Conservation (phyloP, 2,888 invertebrate species). For the Leucophenga maculata region DNA sequence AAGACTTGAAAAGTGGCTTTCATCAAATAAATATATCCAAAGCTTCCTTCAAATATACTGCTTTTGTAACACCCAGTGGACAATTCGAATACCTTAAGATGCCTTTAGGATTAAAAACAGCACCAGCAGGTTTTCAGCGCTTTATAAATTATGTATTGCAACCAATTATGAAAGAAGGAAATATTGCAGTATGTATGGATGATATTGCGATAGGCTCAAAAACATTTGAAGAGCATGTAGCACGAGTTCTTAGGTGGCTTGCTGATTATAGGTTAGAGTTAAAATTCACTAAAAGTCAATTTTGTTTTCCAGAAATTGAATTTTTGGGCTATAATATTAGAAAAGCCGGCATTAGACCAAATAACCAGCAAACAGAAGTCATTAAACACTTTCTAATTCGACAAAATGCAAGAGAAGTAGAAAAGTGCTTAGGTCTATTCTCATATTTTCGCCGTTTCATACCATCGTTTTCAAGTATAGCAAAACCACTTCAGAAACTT, state of each 20-base stretch:
- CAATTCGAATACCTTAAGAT: slow-evolving; percentile 10
- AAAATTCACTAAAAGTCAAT: no score
- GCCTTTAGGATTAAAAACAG: slow-evolving; percentile 29
- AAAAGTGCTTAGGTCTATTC: slow-evolving; percentile 2
- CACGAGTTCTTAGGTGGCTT: no score
- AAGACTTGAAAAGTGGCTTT: slow-evolving; percentile 13
- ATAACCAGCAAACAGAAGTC: no score
- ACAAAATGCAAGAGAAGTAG: no score
- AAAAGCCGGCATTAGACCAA: no score
- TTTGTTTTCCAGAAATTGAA: no score
- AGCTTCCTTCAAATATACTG: background rate
- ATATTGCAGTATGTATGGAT: slow-evolving; percentile 5
- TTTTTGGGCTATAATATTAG: no score
- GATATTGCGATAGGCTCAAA: background rate
- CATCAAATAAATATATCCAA: background rate
- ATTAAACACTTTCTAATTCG: no score
- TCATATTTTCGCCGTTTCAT: slow-evolving; percentile 21
- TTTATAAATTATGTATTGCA: background rate
- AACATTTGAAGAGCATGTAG: no score
- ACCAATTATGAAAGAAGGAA: background rate
- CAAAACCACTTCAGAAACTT: background rate
- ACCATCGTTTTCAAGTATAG: background rate
- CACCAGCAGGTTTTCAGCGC: slow-evolving; percentile 33
- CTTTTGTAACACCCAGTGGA: no score
- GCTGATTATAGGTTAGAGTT: no score